Base-by-base conservation (phyloP, 1,140 invertebrate species). In the Aphidius ervi region DNA sequence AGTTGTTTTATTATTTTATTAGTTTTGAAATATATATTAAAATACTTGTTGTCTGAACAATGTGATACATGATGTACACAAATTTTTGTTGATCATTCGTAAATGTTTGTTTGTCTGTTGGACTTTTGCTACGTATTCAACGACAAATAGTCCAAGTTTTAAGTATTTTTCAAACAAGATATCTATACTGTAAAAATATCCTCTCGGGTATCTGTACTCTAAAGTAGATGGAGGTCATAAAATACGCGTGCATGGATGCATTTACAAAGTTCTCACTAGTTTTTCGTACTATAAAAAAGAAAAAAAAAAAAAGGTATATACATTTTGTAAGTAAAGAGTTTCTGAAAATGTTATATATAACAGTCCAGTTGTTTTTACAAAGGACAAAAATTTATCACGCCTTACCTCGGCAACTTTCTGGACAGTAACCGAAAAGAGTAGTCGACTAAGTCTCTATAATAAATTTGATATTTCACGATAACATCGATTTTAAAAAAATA, bases 81-180 rank as follows among this genome's bases (percentile, higher is more conserved):
- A 46, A 46, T 46, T 46, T 46, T 41, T 41, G 40, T n/a, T 9
- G 42, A 16, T 16, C 23, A 31, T 31, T 31, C 23, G 23, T 31
- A 31, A 31, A 31, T 31, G 23, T 31, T 31, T 31, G 23, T 31
- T 31, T 31, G 23, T 31, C 23, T 69, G 56, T 68, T 70, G 53
- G 68, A 72, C 53, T 63, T 37, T 41, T 67, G 16, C 55, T 53
- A 60, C 48, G 62, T 68, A 52, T 47, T 55, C 42, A 31, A 50
- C 67, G 68, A 73, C 68, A 68, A 73, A 73, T 74, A 65, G 67
- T 56, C 64, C 57, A 74, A 75, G 65, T 75, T 75, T 74, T 66
- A 70, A 74, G 72, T 75, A 74, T 64, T 64, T 70, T 72, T 70
- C 65, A 61, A 60, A 73, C 70, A 67, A 63, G 65, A 70, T 70